Evolutionary conservation across 2,888 invertebrate species (phyloP), one percentile per base, ranked within the genome.

Genomic region (Trissoscelio sp.): DNA sequence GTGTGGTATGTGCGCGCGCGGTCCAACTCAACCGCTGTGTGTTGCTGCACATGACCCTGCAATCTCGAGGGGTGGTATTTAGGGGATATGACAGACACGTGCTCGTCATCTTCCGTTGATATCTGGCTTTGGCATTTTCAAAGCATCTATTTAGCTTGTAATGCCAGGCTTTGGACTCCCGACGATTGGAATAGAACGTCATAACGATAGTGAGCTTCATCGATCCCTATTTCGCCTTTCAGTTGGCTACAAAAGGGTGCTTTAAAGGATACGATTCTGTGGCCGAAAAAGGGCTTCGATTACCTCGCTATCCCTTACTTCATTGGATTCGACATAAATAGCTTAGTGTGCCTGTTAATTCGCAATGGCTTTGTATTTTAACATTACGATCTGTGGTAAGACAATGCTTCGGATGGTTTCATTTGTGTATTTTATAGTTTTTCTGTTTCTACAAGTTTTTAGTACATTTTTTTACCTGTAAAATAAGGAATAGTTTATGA

Each of bases 61-160:
- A 70, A 64, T 58, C 39, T 57, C 51, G 78, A 82, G 72, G 83
- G 79, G 67, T 70, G 84, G 83, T 83, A 86, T 87, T 84, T 85
- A 78, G 81, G 84, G 83, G 83, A 86, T n/a, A n/a, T 85, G 86
- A 87, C 84, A 83, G 84, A 81, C 86, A 88, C 87, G 88, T 85
- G 87, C 83, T 82, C 72, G 82, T 85, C 84, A 75, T 79, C 82
- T 79, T 79, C 48, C 84, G 83, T 83, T 81, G 87, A 87, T 87
- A 85, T 77, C 82, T 80, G 73, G 82, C 78, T 83, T 81, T 81
- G 83, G 79, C 81, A 84, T 85, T 86, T 84, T 85, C 85, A 88
- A 87, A 85, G 85, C 84, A 84, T 85, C 85, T 86, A 87, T 87
- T 88, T 85, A 72, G 79, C 78, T 70, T 82, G 85, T 85, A 85